Percentiles rank a stretch among this genome's conserved stretches.
Evolutionary conservation across 2,797 vertebrate genomes (phyloP).

Genomic region (Acanthiza pusilla): DNA sequence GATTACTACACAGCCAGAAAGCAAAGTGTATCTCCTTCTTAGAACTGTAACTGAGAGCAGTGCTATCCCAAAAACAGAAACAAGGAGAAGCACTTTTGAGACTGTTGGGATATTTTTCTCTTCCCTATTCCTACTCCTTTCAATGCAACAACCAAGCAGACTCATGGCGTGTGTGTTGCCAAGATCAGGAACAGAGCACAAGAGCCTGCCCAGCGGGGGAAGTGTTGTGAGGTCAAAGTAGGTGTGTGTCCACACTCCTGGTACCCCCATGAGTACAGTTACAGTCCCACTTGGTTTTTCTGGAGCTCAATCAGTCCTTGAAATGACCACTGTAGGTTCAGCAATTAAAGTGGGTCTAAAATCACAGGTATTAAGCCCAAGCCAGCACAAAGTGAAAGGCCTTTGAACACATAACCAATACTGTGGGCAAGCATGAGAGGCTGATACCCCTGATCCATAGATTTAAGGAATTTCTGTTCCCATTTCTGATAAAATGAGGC

Average conservation of each 20-base stretch:
- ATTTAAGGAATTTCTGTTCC: neutral
- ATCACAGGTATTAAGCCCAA: neutral
- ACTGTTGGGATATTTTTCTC: neutral
- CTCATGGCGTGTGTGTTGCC: neutral
- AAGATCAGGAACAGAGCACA: neutral
- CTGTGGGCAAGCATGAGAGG: neutral
- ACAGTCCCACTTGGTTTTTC: neutral
- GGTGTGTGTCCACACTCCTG: fast-evolving
- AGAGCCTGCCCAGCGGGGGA: neutral
- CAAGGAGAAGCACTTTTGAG: neutral
- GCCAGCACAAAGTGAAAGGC: neutral
- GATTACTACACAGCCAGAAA: neutral
- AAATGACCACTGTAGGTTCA: neutral
- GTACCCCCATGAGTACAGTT: neutral
- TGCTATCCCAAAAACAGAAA: neutral
- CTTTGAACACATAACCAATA: neutral
- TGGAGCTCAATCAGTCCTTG: neutral
- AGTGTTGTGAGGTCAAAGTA: fast-evolving
- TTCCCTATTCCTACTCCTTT: neutral
- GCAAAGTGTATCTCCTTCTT: neutral
- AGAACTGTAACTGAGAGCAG: neutral
- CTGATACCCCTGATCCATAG: neutral
- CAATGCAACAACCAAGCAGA: neutral
- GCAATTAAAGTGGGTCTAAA: neutral
- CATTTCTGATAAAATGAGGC: neutral